A percentile compares a stretch with the other conserved stretches of the same genome.
Conservation (phyloP, 2,113 vertebrate genomes). For the Ameiurus melas region DNA sequence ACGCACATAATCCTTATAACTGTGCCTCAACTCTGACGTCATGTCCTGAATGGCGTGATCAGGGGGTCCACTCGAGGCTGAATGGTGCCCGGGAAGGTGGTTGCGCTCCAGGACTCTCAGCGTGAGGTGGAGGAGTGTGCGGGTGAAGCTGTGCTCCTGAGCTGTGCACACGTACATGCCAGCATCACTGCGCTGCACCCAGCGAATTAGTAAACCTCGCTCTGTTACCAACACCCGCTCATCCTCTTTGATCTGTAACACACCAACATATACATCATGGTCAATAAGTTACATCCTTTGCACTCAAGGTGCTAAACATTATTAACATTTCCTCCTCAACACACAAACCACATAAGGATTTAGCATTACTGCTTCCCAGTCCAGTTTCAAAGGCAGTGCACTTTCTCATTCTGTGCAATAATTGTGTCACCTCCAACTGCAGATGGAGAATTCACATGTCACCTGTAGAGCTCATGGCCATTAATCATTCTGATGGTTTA, state of each 20-base stretch:
- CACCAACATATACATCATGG: slow-evolving; percentile 8
- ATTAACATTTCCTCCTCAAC: not conserved
- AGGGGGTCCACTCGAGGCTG: slow-evolving; percentile 65
- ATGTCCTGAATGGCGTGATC: slow-evolving; percentile 68
- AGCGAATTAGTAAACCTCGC: slow-evolving; percentile 89
- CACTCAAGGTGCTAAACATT: not conserved
- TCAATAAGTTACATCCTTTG: not conserved
- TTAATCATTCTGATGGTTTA: slow-evolving; percentile 46
- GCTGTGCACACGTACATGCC: slow-evolving; percentile 89
- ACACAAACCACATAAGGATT: not conserved
- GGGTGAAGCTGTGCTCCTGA: slow-evolving; percentile 89
- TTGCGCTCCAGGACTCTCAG: slow-evolving; percentile 84
- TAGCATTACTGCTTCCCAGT: not conserved
- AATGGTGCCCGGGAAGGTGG: slow-evolving; percentile 80
- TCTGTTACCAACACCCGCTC: slow-evolving; percentile 88
- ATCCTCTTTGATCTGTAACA: slow-evolving; percentile 81
- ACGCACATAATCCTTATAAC: slow-evolving; percentile 93
- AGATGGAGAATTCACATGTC: slow-evolving; percentile 49
- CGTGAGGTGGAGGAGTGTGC: slow-evolving; percentile 82
- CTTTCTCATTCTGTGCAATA: slow-evolving; percentile 19
- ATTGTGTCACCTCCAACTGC: slow-evolving; percentile 35
- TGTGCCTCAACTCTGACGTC: slow-evolving; percentile 78
- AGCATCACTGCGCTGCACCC: slow-evolving; percentile 80
- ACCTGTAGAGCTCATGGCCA: slow-evolving; percentile 41
- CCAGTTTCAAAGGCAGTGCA: not conserved